phyloP scores from a whole-genome alignment of 2,888 invertebrate species.

The Callimorpha dominula region DNA sequence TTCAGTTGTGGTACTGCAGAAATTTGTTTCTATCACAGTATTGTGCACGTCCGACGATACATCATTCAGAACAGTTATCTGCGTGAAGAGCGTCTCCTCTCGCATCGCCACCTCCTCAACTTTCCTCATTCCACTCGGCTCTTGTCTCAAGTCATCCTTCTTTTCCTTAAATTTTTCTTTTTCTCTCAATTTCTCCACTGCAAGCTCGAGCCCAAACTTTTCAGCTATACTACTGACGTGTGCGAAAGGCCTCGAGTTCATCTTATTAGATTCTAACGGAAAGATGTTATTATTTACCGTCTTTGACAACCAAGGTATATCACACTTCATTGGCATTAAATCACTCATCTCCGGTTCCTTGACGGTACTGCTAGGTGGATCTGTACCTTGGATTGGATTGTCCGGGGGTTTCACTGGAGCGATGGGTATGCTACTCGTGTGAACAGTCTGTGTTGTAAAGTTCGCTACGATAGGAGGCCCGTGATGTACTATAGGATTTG shows the following conservation, averaged over 20 bases:
- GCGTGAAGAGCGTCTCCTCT: slow-evolving; percentile 81
- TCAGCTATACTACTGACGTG: slow-evolving; percentile 75
- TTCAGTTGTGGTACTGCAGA: slow-evolving; percentile 76
- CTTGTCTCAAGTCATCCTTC: slow-evolving; percentile 45
- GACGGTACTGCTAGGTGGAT: slow-evolving; percentile 82
- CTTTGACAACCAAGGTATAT: slow-evolving; percentile 84
- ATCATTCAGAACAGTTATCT: slow-evolving; percentile 82
- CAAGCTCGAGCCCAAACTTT: slow-evolving; percentile 69
- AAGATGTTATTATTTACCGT: slow-evolving; percentile 82
- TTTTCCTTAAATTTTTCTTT: slow-evolving; percentile 39
- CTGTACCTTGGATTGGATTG: slow-evolving; percentile 82
- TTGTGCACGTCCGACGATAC: slow-evolving; percentile 80
- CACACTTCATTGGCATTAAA: slow-evolving; percentile 71
- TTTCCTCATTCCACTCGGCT: slow-evolving; percentile 64
- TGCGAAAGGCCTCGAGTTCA: slow-evolving; percentile 78
- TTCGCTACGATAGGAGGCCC: slow-evolving; percentile 74
- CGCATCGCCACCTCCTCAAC: slow-evolving; percentile 75
- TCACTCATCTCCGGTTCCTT: slow-evolving; percentile 74
- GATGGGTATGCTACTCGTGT: slow-evolving; percentile 81
- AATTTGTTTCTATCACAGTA: slow-evolving; percentile 80
- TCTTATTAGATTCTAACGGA: slow-evolving; percentile 73
- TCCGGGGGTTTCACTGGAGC: slow-evolving; percentile 82
- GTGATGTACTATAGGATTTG: slow-evolving; percentile 75
- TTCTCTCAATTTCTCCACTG: slow-evolving; percentile 53
- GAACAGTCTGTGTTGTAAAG: slow-evolving; percentile 72